Conservation (phyloP, 2,797 vertebrate species). For the Phyllotis vaccarum region DNA sequence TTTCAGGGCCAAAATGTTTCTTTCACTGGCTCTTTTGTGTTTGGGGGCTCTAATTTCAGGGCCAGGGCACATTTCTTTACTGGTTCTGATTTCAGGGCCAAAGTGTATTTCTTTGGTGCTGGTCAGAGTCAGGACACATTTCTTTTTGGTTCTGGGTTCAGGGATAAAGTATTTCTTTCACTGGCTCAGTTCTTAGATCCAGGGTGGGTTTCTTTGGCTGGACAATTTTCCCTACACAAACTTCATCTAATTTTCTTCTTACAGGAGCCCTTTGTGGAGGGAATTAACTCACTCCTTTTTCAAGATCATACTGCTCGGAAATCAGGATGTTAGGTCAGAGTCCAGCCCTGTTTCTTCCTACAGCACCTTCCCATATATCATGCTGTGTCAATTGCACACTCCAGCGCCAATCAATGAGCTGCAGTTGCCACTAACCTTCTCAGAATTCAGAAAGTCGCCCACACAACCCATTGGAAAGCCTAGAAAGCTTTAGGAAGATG, state of each 20-base stretch:
- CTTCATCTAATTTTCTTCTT: neutral
- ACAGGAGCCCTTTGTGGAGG: neutral
- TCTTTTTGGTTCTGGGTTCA: no score
- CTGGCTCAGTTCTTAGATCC: no score
- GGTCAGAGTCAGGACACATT: no score
- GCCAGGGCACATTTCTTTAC: no score
- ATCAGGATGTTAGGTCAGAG: neutral
- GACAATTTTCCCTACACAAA: neutral
- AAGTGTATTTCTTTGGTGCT: no score
- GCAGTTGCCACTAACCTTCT: neutral
- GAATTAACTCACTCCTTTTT: neutral
- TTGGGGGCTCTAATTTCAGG: no score
- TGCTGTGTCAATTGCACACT: no score
- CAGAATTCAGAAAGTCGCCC: neutral
- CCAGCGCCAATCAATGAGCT: rapidly evolving
- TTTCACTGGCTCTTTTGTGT: no score
- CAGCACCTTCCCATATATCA: neutral
- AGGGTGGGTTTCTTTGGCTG: no score
- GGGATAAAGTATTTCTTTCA: no score
- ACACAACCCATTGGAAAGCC: neutral
- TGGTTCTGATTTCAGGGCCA: no score
- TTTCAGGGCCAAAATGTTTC: no score
- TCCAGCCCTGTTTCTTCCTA: neutral
- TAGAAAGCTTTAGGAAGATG: neutral
- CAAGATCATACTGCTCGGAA: neutral